Conservation (phyloP, 1,140 invertebrate genomes). For the Venturia canescens region DNA sequence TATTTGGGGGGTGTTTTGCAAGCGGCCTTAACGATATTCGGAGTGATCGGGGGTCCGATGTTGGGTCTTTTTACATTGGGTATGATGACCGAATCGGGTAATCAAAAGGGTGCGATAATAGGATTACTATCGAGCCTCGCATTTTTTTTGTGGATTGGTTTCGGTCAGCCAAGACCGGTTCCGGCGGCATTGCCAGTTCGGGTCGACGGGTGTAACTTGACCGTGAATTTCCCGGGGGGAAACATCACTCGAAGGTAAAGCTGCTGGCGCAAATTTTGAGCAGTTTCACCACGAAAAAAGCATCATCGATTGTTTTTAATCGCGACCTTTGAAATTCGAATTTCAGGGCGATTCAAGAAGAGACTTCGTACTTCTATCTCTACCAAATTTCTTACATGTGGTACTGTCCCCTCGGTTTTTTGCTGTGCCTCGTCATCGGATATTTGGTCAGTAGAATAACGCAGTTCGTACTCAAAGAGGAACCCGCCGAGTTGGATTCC, state of each 20-base stretch:
- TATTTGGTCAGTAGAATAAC: slow-evolving; percentile 78
- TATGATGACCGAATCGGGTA: slow-evolving; percentile 83
- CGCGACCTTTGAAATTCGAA: no score
- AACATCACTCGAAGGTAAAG: slow-evolving; percentile 43
- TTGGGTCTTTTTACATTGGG: slow-evolving; percentile 87
- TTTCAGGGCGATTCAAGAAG: slow-evolving; percentile 38
- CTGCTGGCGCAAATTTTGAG: neutral
- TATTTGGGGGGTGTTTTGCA: slow-evolving; percentile 85
- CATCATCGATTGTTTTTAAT: neutral
- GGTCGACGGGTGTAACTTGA: slow-evolving; percentile 76
- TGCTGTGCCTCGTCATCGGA: slow-evolving; percentile 81
- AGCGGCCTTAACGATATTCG: slow-evolving; percentile 86
- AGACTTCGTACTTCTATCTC: slow-evolving; percentile 68
- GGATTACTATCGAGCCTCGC: slow-evolving; percentile 84
- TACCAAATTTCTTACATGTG: slow-evolving; percentile 83
- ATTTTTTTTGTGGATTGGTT: slow-evolving; percentile 90
- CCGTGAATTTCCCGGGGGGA: slow-evolving; percentile 23
- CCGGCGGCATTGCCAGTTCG: slow-evolving; percentile 78
- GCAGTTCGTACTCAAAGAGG: slow-evolving; percentile 61
- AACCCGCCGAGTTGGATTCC: slow-evolving; percentile 73
- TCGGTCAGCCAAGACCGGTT: slow-evolving; percentile 86
- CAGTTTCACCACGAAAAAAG: slow-evolving; percentile 27
- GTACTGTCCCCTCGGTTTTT: slow-evolving; percentile 84
- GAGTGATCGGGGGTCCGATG: slow-evolving; percentile 87
- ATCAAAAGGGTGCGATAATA: slow-evolving; percentile 84